These are phyloP conservation scores for Epizoanthus ramosus DNA, from an alignment of 92 coral and sea anemone species.

Conservation along the genomic window DNA sequence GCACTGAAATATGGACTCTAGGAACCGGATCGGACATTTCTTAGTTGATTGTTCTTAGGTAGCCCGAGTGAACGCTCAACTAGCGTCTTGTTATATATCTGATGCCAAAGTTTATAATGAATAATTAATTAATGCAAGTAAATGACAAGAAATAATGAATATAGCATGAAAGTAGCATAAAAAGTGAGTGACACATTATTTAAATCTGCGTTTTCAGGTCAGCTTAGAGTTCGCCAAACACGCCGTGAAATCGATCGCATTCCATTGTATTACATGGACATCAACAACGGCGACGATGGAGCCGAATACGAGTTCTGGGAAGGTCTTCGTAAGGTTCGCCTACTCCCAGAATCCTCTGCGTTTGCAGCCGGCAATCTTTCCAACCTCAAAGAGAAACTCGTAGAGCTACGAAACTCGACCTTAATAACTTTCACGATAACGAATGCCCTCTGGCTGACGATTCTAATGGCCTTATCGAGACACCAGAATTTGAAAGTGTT, in stretches of 20 bases:
- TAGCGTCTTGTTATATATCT: no score
- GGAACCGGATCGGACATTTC: no score
- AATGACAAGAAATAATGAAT: no score
- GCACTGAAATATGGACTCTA: no score
- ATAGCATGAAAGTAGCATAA: no score
- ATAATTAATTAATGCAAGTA: no score
- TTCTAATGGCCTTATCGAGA: slow-evolving; percentile 6
- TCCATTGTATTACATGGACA: slow-evolving; percentile 46
- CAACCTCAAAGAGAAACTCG: slow-evolving; percentile 5
- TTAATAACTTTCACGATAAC: slow-evolving; percentile 7
- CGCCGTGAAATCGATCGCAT: slow-evolving; percentile 59
- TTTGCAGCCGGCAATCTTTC: slow-evolving; percentile 24
- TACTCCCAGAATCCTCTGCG: slow-evolving; percentile 57
- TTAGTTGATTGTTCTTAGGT: no score
- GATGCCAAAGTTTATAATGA: no score
- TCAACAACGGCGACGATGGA: slow-evolving; percentile 52
- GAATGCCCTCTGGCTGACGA: slow-evolving; percentile 11
- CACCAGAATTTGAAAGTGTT: slow-evolving; percentile 24
- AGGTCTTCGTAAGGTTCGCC: slow-evolving; percentile 64
- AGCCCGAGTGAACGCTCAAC: no score
- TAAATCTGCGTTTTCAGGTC: slow-evolving; percentile 16
- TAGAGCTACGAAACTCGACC: slow-evolving; percentile 7
- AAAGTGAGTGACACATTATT: no score
- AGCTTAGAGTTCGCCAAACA: slow-evolving; percentile 54
- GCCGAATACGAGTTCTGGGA: slow-evolving; percentile 58